Evolutionary conservation across 53 echinoderm and acorn worm genomes (phyloP), one percentile per base, ranked within the genome.

Genomic region (Echinarachnius parma): DNA sequence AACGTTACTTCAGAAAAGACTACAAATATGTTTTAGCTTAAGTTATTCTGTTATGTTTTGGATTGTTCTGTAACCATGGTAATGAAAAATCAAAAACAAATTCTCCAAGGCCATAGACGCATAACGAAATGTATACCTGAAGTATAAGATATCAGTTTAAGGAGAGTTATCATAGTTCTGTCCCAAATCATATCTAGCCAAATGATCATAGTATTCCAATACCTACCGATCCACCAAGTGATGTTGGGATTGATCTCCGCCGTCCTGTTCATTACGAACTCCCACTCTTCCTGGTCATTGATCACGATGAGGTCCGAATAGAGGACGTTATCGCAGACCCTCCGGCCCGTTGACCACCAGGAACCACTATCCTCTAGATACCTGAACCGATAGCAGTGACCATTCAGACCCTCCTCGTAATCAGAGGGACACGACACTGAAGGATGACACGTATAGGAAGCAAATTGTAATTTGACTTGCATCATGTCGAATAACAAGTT

Each of bases 191-290:
- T n/a, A n/a, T n/a, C n/a, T n/a, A n/a, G n/a, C n/a, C n/a, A n/a
- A n/a, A n/a, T n/a, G 29, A 49, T n/a, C n/a, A n/a, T n/a, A n/a
- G n/a, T n/a, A n/a, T n/a, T n/a, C n/a, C n/a, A n/a, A n/a, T 15
- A 18, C 84, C 31, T n/a, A 89, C 89, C 89, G 4, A 89, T 89
- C 89, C 89, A 89, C 81, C 85, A 89, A 9, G 28, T 31, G 4
- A 28, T 56, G 21, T 75, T 69, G 0, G 77, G 46, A 10, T 45
- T 56, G 32, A 89, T 4, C 18, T 33, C 57, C 10, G 57, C 31
- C 13, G 81, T 89, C 69, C 42, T 75, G 33, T 67, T 76, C 68
- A 66, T 24, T 31, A 89, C 64, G 68, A 66, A 89, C 22, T 81
- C 66, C 26, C 64, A 32, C 34, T 89, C 89, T 25, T 81, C 82